Percentiles rank a stretch among this genome's conserved stretches.
phyloP scores from a whole-genome alignment of 2,113 vertebrate genomes.

The Lasiurus borealis region DNA sequence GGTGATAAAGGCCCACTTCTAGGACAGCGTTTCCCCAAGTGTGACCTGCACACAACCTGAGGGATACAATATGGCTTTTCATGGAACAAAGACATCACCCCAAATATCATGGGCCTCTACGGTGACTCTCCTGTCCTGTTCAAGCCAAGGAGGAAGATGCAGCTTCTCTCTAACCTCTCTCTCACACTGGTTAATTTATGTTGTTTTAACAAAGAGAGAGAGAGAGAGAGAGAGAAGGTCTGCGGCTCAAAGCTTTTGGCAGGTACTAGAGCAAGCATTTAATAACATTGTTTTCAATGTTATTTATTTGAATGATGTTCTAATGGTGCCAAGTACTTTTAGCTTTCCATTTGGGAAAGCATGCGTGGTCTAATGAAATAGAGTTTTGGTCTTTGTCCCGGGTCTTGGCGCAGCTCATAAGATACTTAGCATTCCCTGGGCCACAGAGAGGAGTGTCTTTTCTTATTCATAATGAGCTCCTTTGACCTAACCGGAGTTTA shows the following conservation, averaged over 20 bases:
- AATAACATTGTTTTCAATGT: neutral
- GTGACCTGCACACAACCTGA: neutral
- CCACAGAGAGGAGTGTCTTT: neutral
- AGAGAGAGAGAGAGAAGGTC: neutral
- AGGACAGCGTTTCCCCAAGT: neutral
- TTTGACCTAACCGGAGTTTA: neutral
- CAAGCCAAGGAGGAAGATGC: neutral
- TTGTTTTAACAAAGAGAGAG: neutral
- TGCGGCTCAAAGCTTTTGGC: neutral
- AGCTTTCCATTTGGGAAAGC: slow-evolving; percentile 6
- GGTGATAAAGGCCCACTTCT: neutral
- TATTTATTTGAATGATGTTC: slow-evolving; percentile 17
- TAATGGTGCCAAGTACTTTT: neutral
- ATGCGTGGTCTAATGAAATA: neutral
- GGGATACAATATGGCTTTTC: neutral
- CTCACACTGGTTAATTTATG: neutral
- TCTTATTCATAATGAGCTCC: neutral
- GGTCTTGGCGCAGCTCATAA: neutral
- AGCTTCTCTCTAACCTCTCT: neutral
- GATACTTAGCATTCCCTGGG: neutral
- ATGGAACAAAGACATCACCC: neutral
- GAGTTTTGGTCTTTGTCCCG: neutral
- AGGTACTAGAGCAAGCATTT: neutral
- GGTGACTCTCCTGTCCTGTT: neutral
- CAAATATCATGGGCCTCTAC: neutral